Percentiles rank a stretch among this genome's conserved stretches.
phyloP scores from a whole-genome alignment of 2,797 vertebrate genomes.

The Champsocephalus gunnari region DNA sequence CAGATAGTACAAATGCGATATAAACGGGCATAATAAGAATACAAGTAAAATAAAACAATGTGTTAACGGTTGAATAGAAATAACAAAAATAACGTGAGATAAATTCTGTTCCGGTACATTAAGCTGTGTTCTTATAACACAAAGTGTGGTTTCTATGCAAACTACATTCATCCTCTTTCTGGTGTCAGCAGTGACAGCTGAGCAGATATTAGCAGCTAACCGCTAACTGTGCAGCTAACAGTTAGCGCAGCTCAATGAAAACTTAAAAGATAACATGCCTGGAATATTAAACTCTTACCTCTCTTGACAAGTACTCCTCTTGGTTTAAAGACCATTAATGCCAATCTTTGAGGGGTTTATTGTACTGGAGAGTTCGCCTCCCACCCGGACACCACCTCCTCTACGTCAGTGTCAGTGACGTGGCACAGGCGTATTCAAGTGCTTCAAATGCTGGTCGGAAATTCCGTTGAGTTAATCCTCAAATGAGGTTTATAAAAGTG shows the following conservation, averaged over 20 bases:
- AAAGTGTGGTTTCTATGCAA: too few species aligned
- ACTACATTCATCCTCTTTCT: neutral
- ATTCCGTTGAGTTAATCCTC: neutral
- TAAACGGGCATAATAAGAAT: too few species aligned
- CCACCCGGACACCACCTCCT: slow-evolving; percentile 65
- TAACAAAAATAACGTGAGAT: too few species aligned
- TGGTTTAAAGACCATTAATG: slow-evolving; percentile 35
- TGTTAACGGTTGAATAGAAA: too few species aligned
- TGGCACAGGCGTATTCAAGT: slow-evolving; percentile 63
- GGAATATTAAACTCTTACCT: slow-evolving; percentile 58
- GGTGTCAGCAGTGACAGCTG: slow-evolving; percentile 2
- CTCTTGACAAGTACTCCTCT: neutral
- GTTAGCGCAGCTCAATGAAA: neutral
- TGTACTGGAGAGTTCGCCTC: slow-evolving; percentile 29
- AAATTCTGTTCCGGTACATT: neutral
- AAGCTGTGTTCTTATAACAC: neutral
- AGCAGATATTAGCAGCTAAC: slow-evolving; percentile 13
- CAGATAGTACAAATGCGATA: too few species aligned
- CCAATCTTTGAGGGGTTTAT: neutral
- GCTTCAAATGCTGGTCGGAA: slow-evolving; percentile 26
- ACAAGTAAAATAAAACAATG: too few species aligned
- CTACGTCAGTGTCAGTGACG: slow-evolving; percentile 80
- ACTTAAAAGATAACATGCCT: neutral
- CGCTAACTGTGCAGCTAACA: neutral
- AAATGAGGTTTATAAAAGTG: too few species aligned